Base-by-base conservation (phyloP, 2,888 invertebrate genomes). In the Trileptium ribeirensis region DNA sequence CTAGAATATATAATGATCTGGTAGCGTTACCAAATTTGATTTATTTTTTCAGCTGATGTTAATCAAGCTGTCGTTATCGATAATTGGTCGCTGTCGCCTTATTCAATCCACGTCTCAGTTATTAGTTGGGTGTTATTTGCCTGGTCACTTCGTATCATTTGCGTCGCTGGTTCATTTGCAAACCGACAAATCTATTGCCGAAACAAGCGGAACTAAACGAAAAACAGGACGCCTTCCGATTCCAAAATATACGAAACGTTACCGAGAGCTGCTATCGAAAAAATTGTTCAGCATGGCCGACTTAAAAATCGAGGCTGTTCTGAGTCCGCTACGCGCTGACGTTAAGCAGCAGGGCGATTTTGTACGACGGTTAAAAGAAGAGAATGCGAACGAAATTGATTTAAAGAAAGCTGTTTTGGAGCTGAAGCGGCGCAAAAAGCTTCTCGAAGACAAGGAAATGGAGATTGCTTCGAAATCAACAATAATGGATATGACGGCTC, bases 371-470 rank as follows among this genome's bases (percentile, higher is more conserved):
- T 90, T 99, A 34, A 99, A 99, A 90, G 92, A 92, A 40, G 92
- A 93, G 84, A 94, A 94, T 79, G 97, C 96, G 0, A 93, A 95
- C 0, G 96, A 95, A 89, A 90, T 97, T 82, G 98, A 98, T 88
- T 90, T 98, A 0, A 97, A 97, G 89, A 94, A 93, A 88, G 98
- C 97, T 15, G 95, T 99, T 0, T 94, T 94, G 29, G 97, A 98
- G 88, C 91, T 99, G 78, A 98, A 97, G 88, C 89, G 92, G 0
- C 91, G 96, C 15, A 98, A 98, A 89, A 97, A 96, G 89, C 86
- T 93, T 0, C 90, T 98, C 33, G 97, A 98, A 89, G 96, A 97
- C 84, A 96, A 94, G 89, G 96, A 97, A 90, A 89, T 97, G 39
- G 93, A 93, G 79, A 90, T 98, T 70, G 92, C 93, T 2, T 87